Conservation (phyloP, 1,140 invertebrate genomes). For the Solenopsis fugax region DNA sequence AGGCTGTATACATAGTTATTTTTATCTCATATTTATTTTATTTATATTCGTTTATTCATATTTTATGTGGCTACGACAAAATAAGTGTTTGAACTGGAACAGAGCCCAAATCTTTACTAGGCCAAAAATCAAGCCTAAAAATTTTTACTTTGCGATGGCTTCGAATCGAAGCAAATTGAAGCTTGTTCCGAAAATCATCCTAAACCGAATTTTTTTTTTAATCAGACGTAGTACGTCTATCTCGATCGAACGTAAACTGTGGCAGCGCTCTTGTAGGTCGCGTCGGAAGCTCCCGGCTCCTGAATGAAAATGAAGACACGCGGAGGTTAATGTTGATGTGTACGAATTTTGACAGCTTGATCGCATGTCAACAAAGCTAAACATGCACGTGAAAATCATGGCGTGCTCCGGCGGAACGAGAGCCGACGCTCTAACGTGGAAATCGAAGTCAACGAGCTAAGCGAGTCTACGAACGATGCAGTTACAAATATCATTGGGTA, state of each 20-base stretch:
- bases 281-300: background rate
- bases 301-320: background rate
- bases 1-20: background rate
- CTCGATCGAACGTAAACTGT: background rate
- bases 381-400: background rate
- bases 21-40: background rate
- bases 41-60: background rate
- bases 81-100: background rate
- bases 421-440: background rate
- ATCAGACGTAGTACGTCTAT: too few relatives aligned
- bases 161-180: background rate
- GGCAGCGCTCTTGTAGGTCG: background rate
- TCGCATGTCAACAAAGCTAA: background rate
- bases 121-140: background rate
- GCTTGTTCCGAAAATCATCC: too few relatives aligned
- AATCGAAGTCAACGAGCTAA: slow-evolving; percentile 12
- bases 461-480: slow-evolving; percentile 58
- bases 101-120: background rate
- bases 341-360: background rate
- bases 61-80: background rate
- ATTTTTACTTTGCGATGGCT: background rate
- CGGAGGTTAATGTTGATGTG: background rate
- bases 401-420: background rate
- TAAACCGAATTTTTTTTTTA: too few relatives aligned
- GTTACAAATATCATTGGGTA: slow-evolving; percentile 56